Percentiles rank a stretch among this genome's conserved stretches.
phyloP scores from a whole-genome alignment of 2,797 vertebrate species.

The Macropus fuliginosus region DNA sequence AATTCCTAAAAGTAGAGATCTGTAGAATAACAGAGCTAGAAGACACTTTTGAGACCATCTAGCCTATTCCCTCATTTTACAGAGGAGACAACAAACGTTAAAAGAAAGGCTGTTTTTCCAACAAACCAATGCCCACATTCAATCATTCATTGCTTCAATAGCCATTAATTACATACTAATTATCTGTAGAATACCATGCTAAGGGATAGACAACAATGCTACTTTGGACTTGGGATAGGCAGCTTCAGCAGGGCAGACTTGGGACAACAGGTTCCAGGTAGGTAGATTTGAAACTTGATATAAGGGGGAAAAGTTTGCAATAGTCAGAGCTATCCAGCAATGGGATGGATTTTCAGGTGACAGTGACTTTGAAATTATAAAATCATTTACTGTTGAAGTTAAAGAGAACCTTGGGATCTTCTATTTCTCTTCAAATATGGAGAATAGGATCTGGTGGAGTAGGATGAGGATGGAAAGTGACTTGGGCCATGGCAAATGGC shows the following conservation, averaged over 20 bases:
- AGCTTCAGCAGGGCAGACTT: neutral
- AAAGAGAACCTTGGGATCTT: neutral
- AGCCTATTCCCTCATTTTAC: neutral
- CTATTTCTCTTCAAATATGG: neutral
- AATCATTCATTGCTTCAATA: neutral
- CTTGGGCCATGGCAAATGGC: neutral
- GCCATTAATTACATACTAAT: neutral
- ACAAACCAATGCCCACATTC: neutral
- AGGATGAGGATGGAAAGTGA: neutral
- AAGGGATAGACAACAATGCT: neutral
- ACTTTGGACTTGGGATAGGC: neutral
- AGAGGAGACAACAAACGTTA: neutral
- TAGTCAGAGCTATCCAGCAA: neutral
- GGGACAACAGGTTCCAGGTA: neutral
- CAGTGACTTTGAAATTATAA: neutral
- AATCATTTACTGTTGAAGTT: neutral
- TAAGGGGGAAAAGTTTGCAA: neutral
- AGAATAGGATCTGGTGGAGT: neutral
- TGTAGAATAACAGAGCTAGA: neutral
- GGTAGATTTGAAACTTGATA: neutral
- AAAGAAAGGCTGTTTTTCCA: conserved; percentile 3
- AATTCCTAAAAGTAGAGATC: neutral
- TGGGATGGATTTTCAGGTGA: neutral
- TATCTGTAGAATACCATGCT: neutral
- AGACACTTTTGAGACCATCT: neutral